A percentile compares a stretch with the other conserved stretches of the same genome.
Conservation (phyloP, 53 echinoderm and acorn worm genomes). For the Holothuria leucospilota region DNA sequence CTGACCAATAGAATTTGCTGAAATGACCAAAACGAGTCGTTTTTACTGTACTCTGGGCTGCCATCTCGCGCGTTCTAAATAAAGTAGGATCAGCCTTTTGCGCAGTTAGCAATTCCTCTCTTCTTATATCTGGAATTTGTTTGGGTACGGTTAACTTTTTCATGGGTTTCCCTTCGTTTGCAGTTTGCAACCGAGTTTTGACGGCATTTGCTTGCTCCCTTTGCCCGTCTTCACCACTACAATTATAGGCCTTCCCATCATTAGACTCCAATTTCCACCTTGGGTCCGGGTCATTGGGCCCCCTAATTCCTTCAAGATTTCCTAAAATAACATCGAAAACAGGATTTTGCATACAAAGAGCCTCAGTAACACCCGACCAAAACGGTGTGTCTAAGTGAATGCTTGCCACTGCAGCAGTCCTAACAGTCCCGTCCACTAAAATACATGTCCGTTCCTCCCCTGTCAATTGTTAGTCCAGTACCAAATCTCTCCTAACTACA, state of each 20-base stretch:
- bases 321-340: no score
- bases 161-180: no score
- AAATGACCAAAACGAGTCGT: no score
- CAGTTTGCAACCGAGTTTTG: no score
- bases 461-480: constrained; percentile 31
- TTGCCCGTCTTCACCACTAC: neutral
- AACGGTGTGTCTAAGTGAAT: constrained; percentile 15
- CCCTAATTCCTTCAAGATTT: constrained; percentile 18
- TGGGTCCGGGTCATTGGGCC: constrained; percentile 18
- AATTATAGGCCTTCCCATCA: neutral
- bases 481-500: no score
- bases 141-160: constrained; percentile 50
- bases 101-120: neutral
- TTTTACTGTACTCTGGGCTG: neutral
- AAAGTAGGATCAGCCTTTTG: neutral
- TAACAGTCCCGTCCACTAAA: constrained; percentile 42
- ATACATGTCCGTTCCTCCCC: constrained; percentile 44
- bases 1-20: no score
- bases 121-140: neutral
- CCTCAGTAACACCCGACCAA: constrained; percentile 40
- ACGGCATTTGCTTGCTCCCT: no score
- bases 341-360: constrained; percentile 48
- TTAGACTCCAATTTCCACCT: neutral
- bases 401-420: constrained; percentile 38
- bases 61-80: neutral